Conservation (phyloP, 92 coral and sea anemone species). For the Virgularia gustaviana region DNA sequence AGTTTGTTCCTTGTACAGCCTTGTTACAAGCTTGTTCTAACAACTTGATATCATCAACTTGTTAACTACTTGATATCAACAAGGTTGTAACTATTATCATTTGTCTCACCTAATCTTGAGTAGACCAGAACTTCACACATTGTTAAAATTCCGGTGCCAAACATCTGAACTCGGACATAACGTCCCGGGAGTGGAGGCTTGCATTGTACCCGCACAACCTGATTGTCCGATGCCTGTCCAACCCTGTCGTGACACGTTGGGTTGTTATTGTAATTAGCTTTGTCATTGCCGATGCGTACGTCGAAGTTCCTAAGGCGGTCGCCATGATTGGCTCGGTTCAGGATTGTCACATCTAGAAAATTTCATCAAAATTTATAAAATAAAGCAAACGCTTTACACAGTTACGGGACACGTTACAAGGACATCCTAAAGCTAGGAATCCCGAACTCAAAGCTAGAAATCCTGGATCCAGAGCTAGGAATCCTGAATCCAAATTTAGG, state of each 20-base stretch:
- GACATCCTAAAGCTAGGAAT: no score
- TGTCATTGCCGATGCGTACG: conserved; percentile 69
- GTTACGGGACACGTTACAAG: no score
- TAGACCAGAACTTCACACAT: conserved; percentile 88
- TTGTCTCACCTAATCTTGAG: conserved; percentile 75
- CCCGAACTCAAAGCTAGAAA: no score
- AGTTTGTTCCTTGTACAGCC: no score
- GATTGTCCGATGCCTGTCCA: conserved; percentile 77
- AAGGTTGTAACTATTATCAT: no score
- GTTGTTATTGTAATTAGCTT: conserved; percentile 52
- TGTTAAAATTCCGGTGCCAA: conserved; percentile 78
- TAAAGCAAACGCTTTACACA: neutral
- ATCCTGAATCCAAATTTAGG: no score
- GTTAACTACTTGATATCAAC: no score
- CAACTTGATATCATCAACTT: no score
- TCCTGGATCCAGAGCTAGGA: no score
- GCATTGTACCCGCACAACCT: conserved; percentile 85
- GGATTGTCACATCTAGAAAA: conserved; percentile 68
- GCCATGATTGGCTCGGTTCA: conserved; percentile 68
- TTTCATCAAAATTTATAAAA: neutral
- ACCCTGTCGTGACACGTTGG: conserved; percentile 94
- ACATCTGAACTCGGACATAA: conserved; percentile 91
- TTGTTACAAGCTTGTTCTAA: no score
- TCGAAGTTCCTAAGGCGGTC: conserved; percentile 88
- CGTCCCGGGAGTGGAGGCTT: conserved; percentile 96